Conservation (phyloP, 2,113 vertebrate species). For the Oophaga pumilio region DNA sequence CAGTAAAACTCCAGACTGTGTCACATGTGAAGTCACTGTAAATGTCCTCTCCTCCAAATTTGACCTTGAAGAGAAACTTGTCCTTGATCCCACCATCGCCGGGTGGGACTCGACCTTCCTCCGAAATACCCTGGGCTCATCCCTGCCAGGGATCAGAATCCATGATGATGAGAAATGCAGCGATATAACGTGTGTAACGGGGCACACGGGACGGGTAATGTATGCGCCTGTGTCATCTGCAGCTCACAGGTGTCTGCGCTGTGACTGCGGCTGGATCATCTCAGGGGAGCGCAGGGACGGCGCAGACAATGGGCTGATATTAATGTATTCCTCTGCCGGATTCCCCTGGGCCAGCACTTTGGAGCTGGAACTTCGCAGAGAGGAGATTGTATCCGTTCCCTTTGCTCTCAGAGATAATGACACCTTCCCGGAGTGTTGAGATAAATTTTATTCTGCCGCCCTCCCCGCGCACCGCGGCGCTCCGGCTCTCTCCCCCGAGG, state of each 20-base stretch:
- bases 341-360: slow-evolving; percentile 26
- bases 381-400: slow-evolving; percentile 8
- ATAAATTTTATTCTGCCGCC: not conserved
- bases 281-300: not conserved
- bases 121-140: no score
- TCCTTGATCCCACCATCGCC: no score
- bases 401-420: slow-evolving; percentile 51
- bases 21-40: no score
- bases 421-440: slow-evolving; percentile 39
- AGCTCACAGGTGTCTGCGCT: not conserved
- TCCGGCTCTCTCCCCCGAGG: slow-evolving; percentile 3
- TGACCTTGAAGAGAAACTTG: no score
- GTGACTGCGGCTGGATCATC: not conserved
- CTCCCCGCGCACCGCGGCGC: not conserved
- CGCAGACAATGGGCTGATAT: not conserved
- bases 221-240: not conserved
- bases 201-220: not conserved
- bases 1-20: no score
- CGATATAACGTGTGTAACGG: not conserved
- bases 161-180: not conserved
- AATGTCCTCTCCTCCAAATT: no score
- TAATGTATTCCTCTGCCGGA: slow-evolving; percentile 36
- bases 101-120: no score
- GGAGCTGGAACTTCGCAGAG: slow-evolving; percentile 4
- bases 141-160: no score